These are phyloP conservation scores for Cynopterus sphinx DNA, from an alignment of 2,797 vertebrate species.

Conservation along the genomic window DNA sequence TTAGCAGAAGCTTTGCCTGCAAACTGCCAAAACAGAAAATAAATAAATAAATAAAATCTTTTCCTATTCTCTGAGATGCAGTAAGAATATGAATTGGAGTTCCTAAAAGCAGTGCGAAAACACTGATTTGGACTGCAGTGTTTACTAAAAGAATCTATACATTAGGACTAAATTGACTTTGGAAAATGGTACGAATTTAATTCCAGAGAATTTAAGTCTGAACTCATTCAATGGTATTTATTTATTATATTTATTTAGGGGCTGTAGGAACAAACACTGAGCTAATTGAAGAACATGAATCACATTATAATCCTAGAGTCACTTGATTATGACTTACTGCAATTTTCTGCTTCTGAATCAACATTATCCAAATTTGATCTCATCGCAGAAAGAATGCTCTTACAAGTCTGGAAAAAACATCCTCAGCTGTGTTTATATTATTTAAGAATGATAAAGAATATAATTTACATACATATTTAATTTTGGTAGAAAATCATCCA, in stretches of 20 bases:
- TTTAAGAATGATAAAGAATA: constrained; percentile 22
- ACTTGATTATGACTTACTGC: constrained; percentile 27
- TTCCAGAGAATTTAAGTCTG: not conserved
- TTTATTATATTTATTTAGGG: not conserved
- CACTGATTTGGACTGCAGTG: not conserved
- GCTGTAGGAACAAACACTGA: not conserved
- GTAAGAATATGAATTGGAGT: not conserved
- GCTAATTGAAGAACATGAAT: not conserved
- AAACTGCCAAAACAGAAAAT: not conserved
- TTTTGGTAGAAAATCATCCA: not conserved
- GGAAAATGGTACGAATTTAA: constrained; percentile 32
- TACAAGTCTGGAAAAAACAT: constrained; percentile 1
- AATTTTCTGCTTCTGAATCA: constrained; percentile 48
- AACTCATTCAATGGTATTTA: not conserved
- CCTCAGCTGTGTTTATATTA: constrained; percentile 49
- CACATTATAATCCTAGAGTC: not conserved
- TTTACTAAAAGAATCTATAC: not conserved
- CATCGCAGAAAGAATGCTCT: constrained; percentile 42
- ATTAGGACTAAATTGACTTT: not conserved
- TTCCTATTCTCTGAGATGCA: constrained; percentile 16
- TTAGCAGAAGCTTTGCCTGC: constrained; percentile 1
- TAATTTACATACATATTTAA: not conserved
- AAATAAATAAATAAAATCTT: not conserved
- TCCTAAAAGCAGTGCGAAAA: constrained; percentile 24
- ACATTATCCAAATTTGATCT: constrained; percentile 51